Evolutionary conservation across 2,888 invertebrate species (phyloP).

Genomic region (Ptilodon capucinus): DNA sequence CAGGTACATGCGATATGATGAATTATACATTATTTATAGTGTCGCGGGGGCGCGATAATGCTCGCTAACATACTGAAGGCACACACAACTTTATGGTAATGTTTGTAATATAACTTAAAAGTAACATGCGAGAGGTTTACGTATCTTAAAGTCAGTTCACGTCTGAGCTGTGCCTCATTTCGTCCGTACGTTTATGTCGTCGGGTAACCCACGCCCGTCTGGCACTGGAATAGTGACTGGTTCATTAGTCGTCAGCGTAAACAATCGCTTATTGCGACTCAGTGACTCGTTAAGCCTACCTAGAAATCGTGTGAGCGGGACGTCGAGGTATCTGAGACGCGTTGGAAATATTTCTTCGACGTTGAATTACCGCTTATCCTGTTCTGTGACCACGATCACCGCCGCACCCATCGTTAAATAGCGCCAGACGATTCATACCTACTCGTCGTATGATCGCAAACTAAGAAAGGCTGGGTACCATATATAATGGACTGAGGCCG

Average conservation of each 20-base stretch:
- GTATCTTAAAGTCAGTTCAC: conserved; percentile 3
- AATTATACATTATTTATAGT: not conserved
- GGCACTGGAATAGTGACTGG: conserved; percentile 6
- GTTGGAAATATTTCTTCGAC: conserved; percentile 19
- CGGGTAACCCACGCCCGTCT: conserved; percentile 11
- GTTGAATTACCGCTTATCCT: conserved; percentile 16
- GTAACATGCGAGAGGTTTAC: not conserved
- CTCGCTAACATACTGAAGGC: too few species aligned
- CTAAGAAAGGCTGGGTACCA: too few species aligned
- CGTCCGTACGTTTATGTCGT: not conserved
- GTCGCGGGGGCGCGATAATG: not conserved
- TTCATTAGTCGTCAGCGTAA: conserved; percentile 14
- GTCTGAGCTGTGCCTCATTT: conserved; percentile 15
- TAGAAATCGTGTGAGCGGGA: conserved; percentile 12
- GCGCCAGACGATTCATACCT: too few species aligned
- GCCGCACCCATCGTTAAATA: conserved; percentile 23
- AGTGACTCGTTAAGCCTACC: conserved; percentile 17
- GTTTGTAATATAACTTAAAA: not conserved
- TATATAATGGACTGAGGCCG: too few species aligned
- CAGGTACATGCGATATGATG: not conserved
- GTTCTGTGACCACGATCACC: conserved; percentile 10
- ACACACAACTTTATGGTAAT: not conserved
- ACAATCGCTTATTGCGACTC: conserved; percentile 17
- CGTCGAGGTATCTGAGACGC: conserved; percentile 8
- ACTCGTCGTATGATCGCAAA: too few species aligned